Percentiles rank a stretch among this genome's conserved stretches.
These are phyloP conservation scores for Echiichthys vipera DNA, from an alignment of 2,797 vertebrate species.

Conservation along the genomic window DNA sequence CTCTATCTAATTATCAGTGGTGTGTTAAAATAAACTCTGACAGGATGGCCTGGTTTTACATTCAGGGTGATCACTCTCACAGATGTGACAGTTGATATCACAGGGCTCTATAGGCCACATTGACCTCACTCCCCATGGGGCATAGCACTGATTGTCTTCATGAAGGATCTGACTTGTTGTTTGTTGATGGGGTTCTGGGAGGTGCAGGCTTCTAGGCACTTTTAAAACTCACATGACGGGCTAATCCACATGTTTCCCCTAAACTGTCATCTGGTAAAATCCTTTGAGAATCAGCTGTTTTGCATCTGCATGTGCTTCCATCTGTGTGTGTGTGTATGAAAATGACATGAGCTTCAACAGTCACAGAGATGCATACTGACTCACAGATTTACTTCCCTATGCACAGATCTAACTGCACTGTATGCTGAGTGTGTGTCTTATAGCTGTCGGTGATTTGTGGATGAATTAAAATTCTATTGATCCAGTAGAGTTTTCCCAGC, in stretches of 20 bases:
- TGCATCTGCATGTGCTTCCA: slow-evolving; percentile 10
- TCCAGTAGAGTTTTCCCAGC: slow-evolving; percentile 53
- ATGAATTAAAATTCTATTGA: slow-evolving; percentile 65
- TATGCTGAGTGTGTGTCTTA: neutral
- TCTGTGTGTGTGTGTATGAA: slow-evolving; percentile 3
- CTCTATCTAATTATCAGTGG: slow-evolving; percentile 71
- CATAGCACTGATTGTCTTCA: slow-evolving; percentile 48
- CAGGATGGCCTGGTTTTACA: slow-evolving; percentile 33
- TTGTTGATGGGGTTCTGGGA: slow-evolving; percentile 60
- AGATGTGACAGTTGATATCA: slow-evolving; percentile 69
- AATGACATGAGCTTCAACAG: neutral
- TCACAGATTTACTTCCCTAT: slow-evolving; percentile 33
- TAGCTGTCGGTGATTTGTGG: slow-evolving; percentile 43
- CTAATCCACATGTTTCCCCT: slow-evolving; percentile 52
- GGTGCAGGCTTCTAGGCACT: slow-evolving; percentile 40
- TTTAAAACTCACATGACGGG: slow-evolving; percentile 37
- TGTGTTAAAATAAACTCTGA: slow-evolving; percentile 62
- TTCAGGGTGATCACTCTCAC: slow-evolving; percentile 57
- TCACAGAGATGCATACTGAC: slow-evolving; percentile 10
- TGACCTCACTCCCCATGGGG: slow-evolving; percentile 45
- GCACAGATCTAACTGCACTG: neutral
- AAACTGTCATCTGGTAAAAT: slow-evolving; percentile 6
- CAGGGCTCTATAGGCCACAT: slow-evolving; percentile 58
- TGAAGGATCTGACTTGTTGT: slow-evolving; percentile 43
- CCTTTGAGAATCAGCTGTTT: neutral